These are phyloP conservation scores for Romanogobio albipinnatus DNA, from an alignment of 2,113 vertebrate genomes.

Conservation along the genomic window DNA sequence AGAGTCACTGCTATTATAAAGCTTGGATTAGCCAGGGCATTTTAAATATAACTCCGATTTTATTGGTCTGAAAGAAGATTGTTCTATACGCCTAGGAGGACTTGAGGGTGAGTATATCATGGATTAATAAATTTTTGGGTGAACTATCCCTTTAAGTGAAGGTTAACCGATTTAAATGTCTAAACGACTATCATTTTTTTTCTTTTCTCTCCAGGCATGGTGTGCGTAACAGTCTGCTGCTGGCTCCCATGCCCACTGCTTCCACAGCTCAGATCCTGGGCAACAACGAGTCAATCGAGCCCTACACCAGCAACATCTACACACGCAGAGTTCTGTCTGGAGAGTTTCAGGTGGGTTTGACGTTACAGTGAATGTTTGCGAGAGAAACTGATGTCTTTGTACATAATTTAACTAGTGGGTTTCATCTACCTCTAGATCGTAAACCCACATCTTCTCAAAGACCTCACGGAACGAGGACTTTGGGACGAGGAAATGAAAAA, in stretches of 20 bases:
- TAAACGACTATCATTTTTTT: too few relatives aligned
- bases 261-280: constrained; percentile 98
- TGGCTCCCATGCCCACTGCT: constrained; percentile 97
- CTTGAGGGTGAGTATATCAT: too few relatives aligned
- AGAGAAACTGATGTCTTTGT: background rate
- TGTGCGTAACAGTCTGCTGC: constrained; percentile 91
- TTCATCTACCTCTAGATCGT: constrained; percentile 80
- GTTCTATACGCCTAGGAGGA: too few relatives aligned
- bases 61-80: too few relatives aligned
- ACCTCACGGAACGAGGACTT: constrained; percentile 89
- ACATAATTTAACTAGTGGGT: background rate
- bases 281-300: constrained; percentile 96
- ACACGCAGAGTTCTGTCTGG: constrained; percentile 94
- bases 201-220: constrained; percentile 78
- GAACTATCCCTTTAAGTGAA: too few relatives aligned
- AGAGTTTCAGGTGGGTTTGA: constrained; percentile 89
- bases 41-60: too few relatives aligned
- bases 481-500: constrained; percentile 98
- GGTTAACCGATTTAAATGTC: too few relatives aligned
- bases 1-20: too few relatives aligned
- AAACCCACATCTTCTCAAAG: constrained; percentile 95
- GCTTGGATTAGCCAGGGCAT: too few relatives aligned
- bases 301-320: constrained; percentile 98
- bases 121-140: too few relatives aligned
- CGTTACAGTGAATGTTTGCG: background rate